phyloP scores from a whole-genome alignment of 2,113 vertebrate genomes.

The Myotis davidii region DNA sequence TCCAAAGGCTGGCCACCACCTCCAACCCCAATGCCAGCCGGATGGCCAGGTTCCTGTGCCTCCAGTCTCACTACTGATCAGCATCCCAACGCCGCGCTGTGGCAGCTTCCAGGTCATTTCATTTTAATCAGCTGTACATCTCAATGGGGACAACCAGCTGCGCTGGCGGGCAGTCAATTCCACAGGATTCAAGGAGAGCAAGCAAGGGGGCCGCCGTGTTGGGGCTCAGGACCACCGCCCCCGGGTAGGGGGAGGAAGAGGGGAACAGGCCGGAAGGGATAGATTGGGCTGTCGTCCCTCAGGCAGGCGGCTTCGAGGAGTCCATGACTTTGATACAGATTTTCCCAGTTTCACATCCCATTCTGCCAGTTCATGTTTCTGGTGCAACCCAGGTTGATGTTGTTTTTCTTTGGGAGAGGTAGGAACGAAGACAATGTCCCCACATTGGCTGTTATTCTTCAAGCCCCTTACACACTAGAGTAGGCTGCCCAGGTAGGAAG shows the following conservation, averaged over 20 bases:
- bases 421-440: slow-evolving; percentile 39
- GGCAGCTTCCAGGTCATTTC: slow-evolving; percentile 91
- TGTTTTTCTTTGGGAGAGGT: slow-evolving; percentile 62
- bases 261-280: slow-evolving; percentile 70
- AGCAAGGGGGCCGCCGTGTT: background rate
- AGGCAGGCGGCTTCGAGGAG: slow-evolving; percentile 84
- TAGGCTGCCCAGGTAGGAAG: background rate
- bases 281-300: slow-evolving; percentile 88
- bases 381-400: slow-evolving; percentile 77
- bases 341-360: slow-evolving; percentile 87
- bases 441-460: background rate
- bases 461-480: background rate
- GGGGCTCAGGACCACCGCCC: background rate
- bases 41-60: slow-evolving; percentile 78
- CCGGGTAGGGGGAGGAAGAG: background rate
- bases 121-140: slow-evolving; percentile 88
- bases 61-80: slow-evolving; percentile 84
- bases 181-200: background rate
- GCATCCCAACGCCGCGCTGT: background rate
- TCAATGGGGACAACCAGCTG: slow-evolving; percentile 87
- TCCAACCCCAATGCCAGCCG: slow-evolving; percentile 74
- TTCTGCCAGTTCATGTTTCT: slow-evolving; percentile 82
- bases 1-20: slow-evolving; percentile 79
- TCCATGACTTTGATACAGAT: slow-evolving; percentile 87
- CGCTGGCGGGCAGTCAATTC: slow-evolving; percentile 80